These are phyloP conservation scores for Zaprionus kolodkinae DNA, from an alignment of 1,140 invertebrate species.

Conservation along the genomic window DNA sequence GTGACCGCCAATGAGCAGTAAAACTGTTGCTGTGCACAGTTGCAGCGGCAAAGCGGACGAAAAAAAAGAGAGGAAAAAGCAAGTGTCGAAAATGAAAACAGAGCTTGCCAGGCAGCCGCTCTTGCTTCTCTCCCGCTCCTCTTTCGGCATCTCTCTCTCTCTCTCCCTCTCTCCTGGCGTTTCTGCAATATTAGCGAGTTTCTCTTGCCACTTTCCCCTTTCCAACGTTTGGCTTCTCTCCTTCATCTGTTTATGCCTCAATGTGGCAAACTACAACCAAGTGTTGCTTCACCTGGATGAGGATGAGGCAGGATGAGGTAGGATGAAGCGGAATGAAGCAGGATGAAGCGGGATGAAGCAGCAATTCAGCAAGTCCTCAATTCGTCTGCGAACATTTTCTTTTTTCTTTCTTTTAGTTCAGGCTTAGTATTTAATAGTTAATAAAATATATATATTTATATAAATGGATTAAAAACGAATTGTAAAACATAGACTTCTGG, in stretches of 20 bases:
- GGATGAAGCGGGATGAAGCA: neutral
- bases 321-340: neutral
- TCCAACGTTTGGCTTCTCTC: neutral
- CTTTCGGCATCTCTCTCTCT: neutral
- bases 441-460: too few relatives aligned
- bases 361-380: neutral
- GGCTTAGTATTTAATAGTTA: too few relatives aligned
- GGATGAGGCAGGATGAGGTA: neutral
- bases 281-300: slow-evolving; percentile 60
- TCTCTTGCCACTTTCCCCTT: neutral
- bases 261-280: slow-evolving; percentile 52
- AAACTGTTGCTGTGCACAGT: slow-evolving; percentile 74
- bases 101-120: slow-evolving; percentile 1
- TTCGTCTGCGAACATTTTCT: too few relatives aligned
- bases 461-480: too few relatives aligned
- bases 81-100: slow-evolving; percentile 70
- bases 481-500: too few relatives aligned
- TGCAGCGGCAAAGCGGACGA: slow-evolving; percentile 32
- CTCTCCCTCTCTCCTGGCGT: neutral
- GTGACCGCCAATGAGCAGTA: slow-evolving; percentile 75
- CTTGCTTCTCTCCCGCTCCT: neutral
- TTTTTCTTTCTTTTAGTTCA: too few relatives aligned
- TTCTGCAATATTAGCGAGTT: neutral
- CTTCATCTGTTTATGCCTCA: neutral
- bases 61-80: slow-evolving; percentile 27